Base-by-base conservation (phyloP, 1,140 invertebrate genomes). In the Eriocheir sinensis region DNA sequence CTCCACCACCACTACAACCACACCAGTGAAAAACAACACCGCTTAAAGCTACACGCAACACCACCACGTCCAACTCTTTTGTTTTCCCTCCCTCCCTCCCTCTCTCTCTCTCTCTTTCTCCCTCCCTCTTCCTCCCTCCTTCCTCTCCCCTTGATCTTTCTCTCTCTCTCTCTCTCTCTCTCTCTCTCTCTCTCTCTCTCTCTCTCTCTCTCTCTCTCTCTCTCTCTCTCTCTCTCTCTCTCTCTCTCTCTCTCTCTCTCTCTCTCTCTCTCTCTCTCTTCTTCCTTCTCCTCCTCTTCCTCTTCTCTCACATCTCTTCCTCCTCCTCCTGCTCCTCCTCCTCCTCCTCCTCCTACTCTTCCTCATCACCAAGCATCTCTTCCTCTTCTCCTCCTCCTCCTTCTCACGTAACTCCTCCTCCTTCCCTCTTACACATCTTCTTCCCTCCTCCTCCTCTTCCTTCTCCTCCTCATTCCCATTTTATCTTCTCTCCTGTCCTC, bases 91-190 rank as follows among this genome's bases (percentile, higher is more conserved):
- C 38, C 85, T 15, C 15, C 36, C 85, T 34, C 34, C 38, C 34
- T 38, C 85, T 88, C 85, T 38, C 12, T 38, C 34, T 38, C 38
- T 88, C 34, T 88, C 12, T 38, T 88, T 38, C 32, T 27, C 27
- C 79, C 32, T 34, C 32, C 27, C 32, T 32, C 38, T 15, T 44
- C 40, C 48, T 32, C 41, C 40, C 41, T 12, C 9, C 38, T 30
- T 41, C 34, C 27, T 44, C 30, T 30, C 0, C 9, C 30, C 38
- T 48, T 15, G 3, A 44, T 89, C 8, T 48, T 32, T 85, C 17
- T 89, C 38, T 89, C 38, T 30, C 38, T 89, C 81, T 85, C 17
- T 72, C 53, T 72, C 53, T 72, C 53, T 72, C 53, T 72, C 53
- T 72, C 53, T 72, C 53, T 72, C 53, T 72, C 53, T 72, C 53